These are phyloP conservation scores for Ranitomeya imitator DNA, from an alignment of 2,113 vertebrate genomes.

Conservation along the genomic window DNA sequence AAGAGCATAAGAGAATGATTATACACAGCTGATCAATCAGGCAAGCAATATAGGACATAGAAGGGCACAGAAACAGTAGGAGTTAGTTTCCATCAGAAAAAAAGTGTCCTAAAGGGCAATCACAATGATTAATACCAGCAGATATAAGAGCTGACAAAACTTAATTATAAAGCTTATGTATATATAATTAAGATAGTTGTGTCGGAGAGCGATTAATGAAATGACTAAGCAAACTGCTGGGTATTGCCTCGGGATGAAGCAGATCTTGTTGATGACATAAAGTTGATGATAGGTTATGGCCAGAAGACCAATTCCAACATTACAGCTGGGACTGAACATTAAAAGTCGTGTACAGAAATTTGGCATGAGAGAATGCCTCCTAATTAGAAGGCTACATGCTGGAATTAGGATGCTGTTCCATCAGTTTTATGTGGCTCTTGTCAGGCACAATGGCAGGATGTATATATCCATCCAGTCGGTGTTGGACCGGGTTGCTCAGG, in stretches of 20 bases:
- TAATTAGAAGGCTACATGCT: too few species aligned
- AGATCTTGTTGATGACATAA: background rate
- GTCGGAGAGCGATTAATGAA: background rate
- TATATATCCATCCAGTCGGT: too few species aligned
- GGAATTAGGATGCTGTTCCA: too few species aligned
- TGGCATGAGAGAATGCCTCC: too few species aligned
- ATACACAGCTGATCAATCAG: conserved; percentile 6
- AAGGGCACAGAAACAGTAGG: background rate
- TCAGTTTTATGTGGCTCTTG: too few species aligned
- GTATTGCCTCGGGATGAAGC: background rate
- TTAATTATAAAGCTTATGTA: background rate
- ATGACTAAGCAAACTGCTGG: background rate
- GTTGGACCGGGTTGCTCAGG: too few species aligned
- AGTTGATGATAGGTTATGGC: background rate
- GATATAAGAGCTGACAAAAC: background rate
- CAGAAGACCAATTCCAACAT: background rate
- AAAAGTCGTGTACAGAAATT: background rate
- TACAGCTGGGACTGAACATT: background rate
- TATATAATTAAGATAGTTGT: background rate
- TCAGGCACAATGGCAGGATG: too few species aligned
- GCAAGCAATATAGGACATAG: background rate
- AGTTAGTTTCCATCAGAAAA: background rate
- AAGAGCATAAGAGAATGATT: background rate
- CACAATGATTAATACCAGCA: background rate
- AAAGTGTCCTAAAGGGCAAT: conserved; percentile 7